Conservation (phyloP, 2,113 vertebrate genomes). For the Chamaetylas fuelleborni region DNA sequence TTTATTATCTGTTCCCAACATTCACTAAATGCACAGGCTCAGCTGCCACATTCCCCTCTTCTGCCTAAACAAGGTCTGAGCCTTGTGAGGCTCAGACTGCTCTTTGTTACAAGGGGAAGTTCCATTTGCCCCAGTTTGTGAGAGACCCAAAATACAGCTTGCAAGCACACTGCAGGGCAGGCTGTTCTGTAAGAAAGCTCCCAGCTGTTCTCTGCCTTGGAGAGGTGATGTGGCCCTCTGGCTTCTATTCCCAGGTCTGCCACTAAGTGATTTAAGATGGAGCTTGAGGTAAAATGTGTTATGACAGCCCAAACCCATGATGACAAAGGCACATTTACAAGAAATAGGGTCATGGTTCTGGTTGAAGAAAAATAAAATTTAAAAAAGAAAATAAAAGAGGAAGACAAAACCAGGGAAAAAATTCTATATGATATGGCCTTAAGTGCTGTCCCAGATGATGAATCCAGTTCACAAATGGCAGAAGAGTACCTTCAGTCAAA, state of each 20-base stretch:
- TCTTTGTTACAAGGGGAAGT: background rate
- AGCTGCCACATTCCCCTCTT: background rate
- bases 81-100: background rate
- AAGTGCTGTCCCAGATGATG: background rate
- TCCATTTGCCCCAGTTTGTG: background rate
- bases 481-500: background rate
- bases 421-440: background rate
- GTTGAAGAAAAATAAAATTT: background rate
- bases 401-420: background rate
- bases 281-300: background rate
- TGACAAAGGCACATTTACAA: constrained; percentile 29
- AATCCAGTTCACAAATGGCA: background rate
- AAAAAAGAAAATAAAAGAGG: rapidly evolving
- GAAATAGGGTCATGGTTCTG: background rate
- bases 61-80: background rate
- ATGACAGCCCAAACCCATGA: background rate
- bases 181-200: background rate
- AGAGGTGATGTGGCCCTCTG: background rate
- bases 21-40: background rate
- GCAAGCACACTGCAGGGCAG: background rate
- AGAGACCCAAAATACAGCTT: background rate
- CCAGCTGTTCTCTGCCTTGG: background rate
- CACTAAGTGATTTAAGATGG: constrained; percentile 10
- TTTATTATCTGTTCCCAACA: background rate
- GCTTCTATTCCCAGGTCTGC: background rate